A percentile compares a stretch with the other conserved stretches of the same genome.
Conservation (phyloP, 2,888 invertebrate genomes). For the Nyleta sp. region DNA sequence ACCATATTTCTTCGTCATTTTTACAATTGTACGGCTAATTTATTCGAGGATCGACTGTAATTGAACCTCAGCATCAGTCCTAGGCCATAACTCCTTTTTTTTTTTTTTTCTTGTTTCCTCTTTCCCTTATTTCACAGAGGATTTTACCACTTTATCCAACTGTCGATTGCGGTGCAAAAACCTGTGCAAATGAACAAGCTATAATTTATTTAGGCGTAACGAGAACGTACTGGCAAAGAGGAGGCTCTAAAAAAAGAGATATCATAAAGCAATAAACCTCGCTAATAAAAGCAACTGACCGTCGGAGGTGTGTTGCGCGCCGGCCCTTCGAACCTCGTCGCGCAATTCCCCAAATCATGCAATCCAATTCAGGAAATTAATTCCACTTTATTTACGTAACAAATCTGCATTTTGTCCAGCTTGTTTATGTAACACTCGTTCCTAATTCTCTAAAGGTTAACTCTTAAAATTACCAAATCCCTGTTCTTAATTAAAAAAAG, state of each 20-base stretch:
- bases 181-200: constrained; percentile 20
- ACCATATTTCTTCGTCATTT: too few relatives aligned
- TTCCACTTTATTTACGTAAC: constrained; percentile 53
- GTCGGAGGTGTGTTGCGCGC: constrained; percentile 41
- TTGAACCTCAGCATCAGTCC: background rate
- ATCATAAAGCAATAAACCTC: constrained; percentile 62
- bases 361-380: constrained; percentile 53
- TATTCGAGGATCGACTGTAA: too few relatives aligned
- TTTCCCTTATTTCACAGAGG: background rate
- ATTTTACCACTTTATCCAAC: constrained; percentile 15
- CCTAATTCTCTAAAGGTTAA: background rate
- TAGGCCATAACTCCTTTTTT: background rate
- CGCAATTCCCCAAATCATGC: constrained; percentile 48
- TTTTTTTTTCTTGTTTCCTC: constrained; percentile 1
- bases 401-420: constrained; percentile 35
- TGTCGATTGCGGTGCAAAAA: constrained; percentile 31
- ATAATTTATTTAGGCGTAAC: constrained; percentile 59
- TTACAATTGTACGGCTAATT: too few relatives aligned
- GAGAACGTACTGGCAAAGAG: constrained; percentile 43
- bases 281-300: constrained; percentile 63
- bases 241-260: constrained; percentile 45
- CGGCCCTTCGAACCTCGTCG: constrained; percentile 29
- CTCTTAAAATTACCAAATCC: too few relatives aligned
- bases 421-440: constrained; percentile 26
- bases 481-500: too few relatives aligned